A percentile compares a stretch with the other conserved stretches of the same genome.
Conservation (phyloP, 2,888 invertebrate genomes). For the Tinea pellionella region DNA sequence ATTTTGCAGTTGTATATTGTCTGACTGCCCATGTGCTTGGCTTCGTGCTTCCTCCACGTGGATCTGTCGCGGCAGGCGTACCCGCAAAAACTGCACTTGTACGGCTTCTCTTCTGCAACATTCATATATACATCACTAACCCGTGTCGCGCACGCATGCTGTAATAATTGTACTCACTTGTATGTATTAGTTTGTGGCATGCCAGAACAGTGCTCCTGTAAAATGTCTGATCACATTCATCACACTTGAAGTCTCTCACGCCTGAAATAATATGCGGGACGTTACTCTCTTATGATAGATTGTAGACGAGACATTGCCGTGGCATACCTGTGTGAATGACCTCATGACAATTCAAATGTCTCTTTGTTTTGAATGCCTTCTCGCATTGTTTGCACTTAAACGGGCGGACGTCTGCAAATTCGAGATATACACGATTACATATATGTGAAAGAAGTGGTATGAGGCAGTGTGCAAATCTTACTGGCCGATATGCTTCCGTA, state of each 20-base stretch:
- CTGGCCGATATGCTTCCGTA: no score
- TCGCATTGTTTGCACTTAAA: not conserved
- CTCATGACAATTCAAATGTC: not conserved
- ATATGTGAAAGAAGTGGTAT: no score
- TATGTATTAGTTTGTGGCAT: constrained; percentile 19
- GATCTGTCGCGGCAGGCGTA: constrained; percentile 51
- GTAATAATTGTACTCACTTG: constrained; percentile 31
- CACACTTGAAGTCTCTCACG: constrained; percentile 24
- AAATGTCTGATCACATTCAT: constrained; percentile 23
- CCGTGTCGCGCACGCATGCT: no score
- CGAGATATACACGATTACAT: no score
- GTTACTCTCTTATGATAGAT: no score
- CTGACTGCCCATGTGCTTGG: constrained; percentile 32
- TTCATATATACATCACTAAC: no score
- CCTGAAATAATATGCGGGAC: constrained; percentile 23
- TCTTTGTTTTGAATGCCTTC: not conserved
- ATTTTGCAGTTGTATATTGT: constrained; percentile 30
- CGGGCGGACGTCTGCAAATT: not conserved
- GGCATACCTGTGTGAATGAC: constrained; percentile 25
- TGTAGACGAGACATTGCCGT: no score
- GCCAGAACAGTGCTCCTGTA: constrained; percentile 20
- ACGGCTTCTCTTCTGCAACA: constrained; percentile 44
- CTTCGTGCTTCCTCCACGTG: constrained; percentile 37
- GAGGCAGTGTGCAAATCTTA: no score
- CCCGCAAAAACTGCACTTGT: constrained; percentile 37